These are phyloP conservation scores for Pampusana beccarii DNA, from an alignment of 2,113 vertebrate species.

Conservation along the genomic window DNA sequence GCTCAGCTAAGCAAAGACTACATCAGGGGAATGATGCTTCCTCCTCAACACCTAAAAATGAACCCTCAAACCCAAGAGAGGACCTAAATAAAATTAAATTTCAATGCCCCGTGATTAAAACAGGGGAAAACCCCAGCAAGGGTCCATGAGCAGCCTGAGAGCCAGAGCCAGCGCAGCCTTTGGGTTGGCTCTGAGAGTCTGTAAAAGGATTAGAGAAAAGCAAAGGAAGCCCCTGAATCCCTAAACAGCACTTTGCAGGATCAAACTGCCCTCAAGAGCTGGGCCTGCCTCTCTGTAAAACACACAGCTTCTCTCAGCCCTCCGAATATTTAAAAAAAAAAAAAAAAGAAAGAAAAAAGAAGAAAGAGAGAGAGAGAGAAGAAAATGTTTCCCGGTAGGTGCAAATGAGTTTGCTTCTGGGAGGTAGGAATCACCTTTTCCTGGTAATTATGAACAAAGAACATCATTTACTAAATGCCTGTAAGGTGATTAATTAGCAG, in stretches of 20 bases:
- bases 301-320: background rate
- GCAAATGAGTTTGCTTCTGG: slow-evolving; percentile 25
- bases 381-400: slow-evolving; percentile 7
- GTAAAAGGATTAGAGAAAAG: background rate
- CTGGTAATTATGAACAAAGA: slow-evolving; percentile 68
- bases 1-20: background rate
- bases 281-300: background rate
- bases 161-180: rapidly evolving
- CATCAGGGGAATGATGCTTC: too few species aligned
- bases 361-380: background rate
- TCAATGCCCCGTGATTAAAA: rapidly evolving
- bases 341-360: background rate
- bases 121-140: rapidly evolving
- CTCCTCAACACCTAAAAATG: background rate
- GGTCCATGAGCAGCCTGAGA: rapidly evolving
- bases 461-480: slow-evolving; percentile 30
- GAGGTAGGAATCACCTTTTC: slow-evolving; percentile 42
- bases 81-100: background rate
- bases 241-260: background rate
- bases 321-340: background rate
- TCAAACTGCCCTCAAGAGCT: background rate
- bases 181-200: background rate
- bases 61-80: background rate
- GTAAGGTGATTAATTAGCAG: slow-evolving; percentile 63
- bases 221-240: background rate